phyloP scores from a whole-genome alignment of 2,113 vertebrate genomes.

The Bufo bufo region DNA sequence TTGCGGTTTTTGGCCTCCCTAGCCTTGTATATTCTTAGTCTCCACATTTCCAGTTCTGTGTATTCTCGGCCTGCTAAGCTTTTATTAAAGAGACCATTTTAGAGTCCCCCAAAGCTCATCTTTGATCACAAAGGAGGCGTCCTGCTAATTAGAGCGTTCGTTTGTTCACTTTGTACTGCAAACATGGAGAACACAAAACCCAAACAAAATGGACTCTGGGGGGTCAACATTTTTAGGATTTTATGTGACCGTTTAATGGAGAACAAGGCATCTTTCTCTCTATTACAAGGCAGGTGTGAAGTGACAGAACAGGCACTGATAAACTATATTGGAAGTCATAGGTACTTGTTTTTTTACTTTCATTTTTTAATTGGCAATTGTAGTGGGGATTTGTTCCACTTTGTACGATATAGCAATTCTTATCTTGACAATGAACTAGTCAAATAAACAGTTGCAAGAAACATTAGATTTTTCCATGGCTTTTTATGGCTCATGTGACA shows the following conservation, averaged over 20 bases:
- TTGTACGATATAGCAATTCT: no score
- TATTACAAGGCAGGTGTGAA: background rate
- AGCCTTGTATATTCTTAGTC: constrained; percentile 57
- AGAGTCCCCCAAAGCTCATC: constrained; percentile 16
- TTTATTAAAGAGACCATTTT: constrained; percentile 28
- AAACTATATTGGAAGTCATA: no score
- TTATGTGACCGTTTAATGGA: background rate
- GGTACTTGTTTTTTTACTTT: no score
- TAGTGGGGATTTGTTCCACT: no score
- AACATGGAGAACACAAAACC: constrained; percentile 6
- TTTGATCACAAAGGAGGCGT: constrained; percentile 33
- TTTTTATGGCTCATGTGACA: no score
- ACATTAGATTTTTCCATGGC: no score
- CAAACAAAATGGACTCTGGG: background rate
- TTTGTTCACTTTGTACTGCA: constrained; percentile 9
- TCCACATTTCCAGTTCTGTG: constrained; percentile 51
- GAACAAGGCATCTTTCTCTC: background rate
- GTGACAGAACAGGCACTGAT: no score
- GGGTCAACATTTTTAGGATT: background rate
- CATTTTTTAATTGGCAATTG: no score
- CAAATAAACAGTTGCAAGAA: no score
- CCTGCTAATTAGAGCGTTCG: constrained; percentile 1
- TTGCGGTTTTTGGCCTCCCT: constrained; percentile 63
- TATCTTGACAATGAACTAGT: no score
- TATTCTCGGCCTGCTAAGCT: constrained; percentile 43